Base-by-base conservation (phyloP, 37 sponge, comb jelly and placozoan species). In the Corticium candelabrum region DNA sequence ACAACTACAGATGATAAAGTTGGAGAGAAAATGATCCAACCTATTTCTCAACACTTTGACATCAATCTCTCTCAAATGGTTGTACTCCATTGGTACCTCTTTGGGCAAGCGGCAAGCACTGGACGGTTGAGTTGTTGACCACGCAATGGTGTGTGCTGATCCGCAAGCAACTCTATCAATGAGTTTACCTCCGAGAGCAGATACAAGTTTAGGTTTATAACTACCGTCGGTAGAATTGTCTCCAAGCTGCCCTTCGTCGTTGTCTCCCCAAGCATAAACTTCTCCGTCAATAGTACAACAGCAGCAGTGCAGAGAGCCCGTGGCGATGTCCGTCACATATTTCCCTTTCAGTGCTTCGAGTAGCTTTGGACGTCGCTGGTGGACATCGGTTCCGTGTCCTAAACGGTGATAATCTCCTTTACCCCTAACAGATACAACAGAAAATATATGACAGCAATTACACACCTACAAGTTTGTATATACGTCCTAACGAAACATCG, bases 221-320 rank as follows among this genome's bases (percentile, higher is more conserved):
- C 86, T 86, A 31, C 91, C 84, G 32, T 77, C 81, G 1, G 87
- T 88, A 38, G 84, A 83, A 69, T 89, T 89, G 37, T 92, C 92
- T 15, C 96, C 96, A 40, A 93, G 87, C 84, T 96, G 96, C 41
- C 96, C 96, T 68, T 96, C 96, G 41, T 96, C 96, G 75, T 96
- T 96, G 79, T 96, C 96, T 30, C 96, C 96, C 96, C 96, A 96
- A 34, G 96, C 78, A 68, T 75, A 96, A 37, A 92, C 85, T 79
- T 89, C 82, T n/a, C 89, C 89, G 57, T 83, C 78, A 7, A 79
- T 85, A 0, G 96, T 92, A 62, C 88, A 83, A 4, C 78, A 84
- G 35, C 88, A 68, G 77, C 96, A 96, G 79, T 93, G 94, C 69
- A 96, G 85, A 31, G 91, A 93, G 50, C 96, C 96, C 72, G 88